phyloP scores from a whole-genome alignment of 2,888 invertebrate genomes.

The Melanostoma scalare region DNA sequence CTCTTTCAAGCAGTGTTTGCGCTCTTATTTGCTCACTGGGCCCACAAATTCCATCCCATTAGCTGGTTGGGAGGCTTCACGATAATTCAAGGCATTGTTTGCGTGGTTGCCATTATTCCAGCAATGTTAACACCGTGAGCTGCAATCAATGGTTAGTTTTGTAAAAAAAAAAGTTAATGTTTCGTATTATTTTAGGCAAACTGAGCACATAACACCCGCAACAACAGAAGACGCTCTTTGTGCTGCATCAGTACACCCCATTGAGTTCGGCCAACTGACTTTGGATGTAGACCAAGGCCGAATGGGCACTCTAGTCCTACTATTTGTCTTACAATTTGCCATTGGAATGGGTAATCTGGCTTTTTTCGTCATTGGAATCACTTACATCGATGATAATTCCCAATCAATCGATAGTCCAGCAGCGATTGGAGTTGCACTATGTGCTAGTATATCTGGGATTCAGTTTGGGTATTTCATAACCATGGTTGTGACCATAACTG shows the following conservation, averaged over 20 bases:
- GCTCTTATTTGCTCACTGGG: conserved; percentile 84
- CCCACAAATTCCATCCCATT: conserved; percentile 84
- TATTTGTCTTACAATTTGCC: conserved; percentile 83
- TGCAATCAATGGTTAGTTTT: neutral
- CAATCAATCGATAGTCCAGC: conserved; percentile 83
- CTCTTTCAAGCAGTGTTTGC: conserved; percentile 84
- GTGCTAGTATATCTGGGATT: conserved; percentile 79
- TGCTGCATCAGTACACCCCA: conserved; percentile 70
- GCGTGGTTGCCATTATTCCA: conserved; percentile 83
- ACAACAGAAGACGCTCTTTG: conserved; percentile 76
- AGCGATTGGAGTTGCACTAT: conserved; percentile 81
- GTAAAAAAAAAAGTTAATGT: neutral
- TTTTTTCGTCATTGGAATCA: conserved; percentile 84
- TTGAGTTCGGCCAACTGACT: conserved; percentile 71
- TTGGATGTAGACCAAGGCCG: conserved; percentile 77
- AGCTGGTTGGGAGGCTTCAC: conserved; percentile 84
- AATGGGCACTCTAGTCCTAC: conserved; percentile 81
- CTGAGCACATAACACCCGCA: conserved; percentile 68
- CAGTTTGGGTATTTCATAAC: conserved; percentile 81
- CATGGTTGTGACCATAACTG: conserved; percentile 76
- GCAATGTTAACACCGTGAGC: conserved; percentile 83
- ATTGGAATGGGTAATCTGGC: conserved; percentile 83
- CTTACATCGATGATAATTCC: conserved; percentile 86
- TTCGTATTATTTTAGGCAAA: neutral
- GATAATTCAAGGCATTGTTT: conserved; percentile 83